Evolutionary conservation across 2,113 vertebrate species (phyloP), one percentile per base, ranked within the genome.

Genomic region (Limanda limanda): DNA sequence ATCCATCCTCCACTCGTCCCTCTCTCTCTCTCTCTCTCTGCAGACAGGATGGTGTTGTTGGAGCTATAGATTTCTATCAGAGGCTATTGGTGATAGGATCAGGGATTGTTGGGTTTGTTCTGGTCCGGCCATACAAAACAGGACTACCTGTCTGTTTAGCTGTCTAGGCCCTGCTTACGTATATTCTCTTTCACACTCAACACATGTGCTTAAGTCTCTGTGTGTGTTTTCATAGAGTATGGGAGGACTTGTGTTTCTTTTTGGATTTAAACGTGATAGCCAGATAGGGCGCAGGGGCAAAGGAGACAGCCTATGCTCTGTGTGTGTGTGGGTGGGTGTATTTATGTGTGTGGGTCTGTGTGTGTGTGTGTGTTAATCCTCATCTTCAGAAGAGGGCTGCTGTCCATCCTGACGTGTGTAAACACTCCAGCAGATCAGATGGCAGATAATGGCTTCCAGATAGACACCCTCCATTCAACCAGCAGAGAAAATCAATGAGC

Each of bases 31-130:
- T 37, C 60, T 56, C 45, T 66, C 68, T 25, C 54, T n/a, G 76
- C 94, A 95, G 77, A 93, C 84, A 73, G 88, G 71, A 86, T 40
- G 87, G 63, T 89, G 80, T 92, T 94, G 94, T 95, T 96, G 93
- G 83, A 86, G 95, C 94, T 96, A 78, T 83, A 90, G 90, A 91
- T 93, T 56, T 31, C 74, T 90, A 94, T 94, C 92, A 45, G 69
- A 54, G 79, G 76, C 74, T 89, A 81, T 88, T 76, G 80, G 73
- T 52, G 91, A 91, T 92, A 86, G 71, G 87, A 94, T 93, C 92
- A 82, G 81, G 84, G 84, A 91, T 91, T 90, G 81, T 85, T 92
- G 90, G 76, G 71, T 81, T 85, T 88, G 76, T 86, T 82, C 76
- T 35, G 65, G 59, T 68, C 56, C 21, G 4, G 81, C 78, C 68